Evolutionary conservation across 2,113 vertebrate species (phyloP), one percentile per base, ranked within the genome.

Genomic region (Cyprinus carpio): DNA sequence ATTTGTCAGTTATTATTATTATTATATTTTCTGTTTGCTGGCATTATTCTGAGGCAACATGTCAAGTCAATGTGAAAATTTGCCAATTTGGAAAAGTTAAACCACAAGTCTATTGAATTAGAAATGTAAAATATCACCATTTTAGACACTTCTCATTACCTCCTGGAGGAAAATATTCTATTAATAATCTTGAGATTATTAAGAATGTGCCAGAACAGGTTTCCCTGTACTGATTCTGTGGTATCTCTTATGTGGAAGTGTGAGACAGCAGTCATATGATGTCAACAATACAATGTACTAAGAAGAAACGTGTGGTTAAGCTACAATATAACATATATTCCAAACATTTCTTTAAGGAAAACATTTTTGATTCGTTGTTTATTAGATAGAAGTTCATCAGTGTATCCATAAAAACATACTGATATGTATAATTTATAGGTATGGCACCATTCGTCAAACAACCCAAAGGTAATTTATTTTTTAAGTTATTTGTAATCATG

Each of bases 121-220:
- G 10, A 79, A 60, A 79, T 62, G 12, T 62, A 23, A 37, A 23
- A 80, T 43, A 64, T n/a, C 6, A 13, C 9, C 2, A 23, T 13
- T 6, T 54, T 60, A 37, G 10, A 58, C 25, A 27, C 6, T 75
- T 27, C 27, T 31, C 27, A 31, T 18, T 56, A 0, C 11, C 56
- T 25, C 31, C 40, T 81, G 27, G 10, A 67, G 40, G 2, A 10
- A 67, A 23, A 34, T 34, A 51, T 69, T 46, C 15, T 5, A 77
- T 34, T 31, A 77, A 34, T 54, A 54, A 23, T 51, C 40, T 16
- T 29, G 40, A 40, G 40, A 40, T 40, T 40, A 7, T 40, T 40
- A 40, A 23, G 25, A 81, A 82, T 82, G 62, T 69, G 43, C 27
- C 62, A 54, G 18, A 82, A 51, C 79, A 67, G 18, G 79, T 65